Percentiles rank a stretch among this genome's conserved stretches.
phyloP scores from a whole-genome alignment of 2,888 invertebrate genomes.

The Odontocolon sp. region DNA sequence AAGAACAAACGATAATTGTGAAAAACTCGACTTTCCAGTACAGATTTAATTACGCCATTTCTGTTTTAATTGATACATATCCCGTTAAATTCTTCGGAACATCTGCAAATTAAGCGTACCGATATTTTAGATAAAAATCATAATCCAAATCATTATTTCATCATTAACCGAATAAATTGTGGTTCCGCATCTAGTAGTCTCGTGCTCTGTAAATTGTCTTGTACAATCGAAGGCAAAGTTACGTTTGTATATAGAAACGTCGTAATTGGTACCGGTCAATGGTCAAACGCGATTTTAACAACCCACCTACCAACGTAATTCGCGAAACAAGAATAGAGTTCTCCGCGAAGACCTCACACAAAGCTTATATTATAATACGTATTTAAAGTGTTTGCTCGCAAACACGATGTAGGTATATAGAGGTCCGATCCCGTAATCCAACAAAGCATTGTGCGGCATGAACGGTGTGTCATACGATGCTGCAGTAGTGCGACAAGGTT shows the following conservation, averaged over 20 bases:
- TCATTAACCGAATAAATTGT: background rate
- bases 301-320: constrained; percentile 37
- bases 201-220: background rate
- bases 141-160: background rate
- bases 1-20: too few species aligned
- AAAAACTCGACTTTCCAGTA: too few species aligned
- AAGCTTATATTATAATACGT: constrained; percentile 9
- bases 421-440: constrained; percentile 25
- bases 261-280: constrained; percentile 43
- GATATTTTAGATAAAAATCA: too few species aligned
- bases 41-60: too few species aligned
- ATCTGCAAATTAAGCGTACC: too few species aligned
- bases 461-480: background rate
- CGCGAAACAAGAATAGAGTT: constrained; percentile 12
- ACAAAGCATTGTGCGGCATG: constrained; percentile 3
- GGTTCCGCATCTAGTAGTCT: background rate
- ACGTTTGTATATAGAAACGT: background rate
- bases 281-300: constrained; percentile 37
- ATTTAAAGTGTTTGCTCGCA: constrained; percentile 19
- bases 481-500: constrained; percentile 22
- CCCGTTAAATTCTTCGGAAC: too few species aligned
- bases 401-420: background rate
- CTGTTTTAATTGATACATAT: too few species aligned
- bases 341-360: constrained; percentile 36
- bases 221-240: background rate